phyloP scores from a whole-genome alignment of 2,888 invertebrate genomes.

The Xanthia togata region DNA sequence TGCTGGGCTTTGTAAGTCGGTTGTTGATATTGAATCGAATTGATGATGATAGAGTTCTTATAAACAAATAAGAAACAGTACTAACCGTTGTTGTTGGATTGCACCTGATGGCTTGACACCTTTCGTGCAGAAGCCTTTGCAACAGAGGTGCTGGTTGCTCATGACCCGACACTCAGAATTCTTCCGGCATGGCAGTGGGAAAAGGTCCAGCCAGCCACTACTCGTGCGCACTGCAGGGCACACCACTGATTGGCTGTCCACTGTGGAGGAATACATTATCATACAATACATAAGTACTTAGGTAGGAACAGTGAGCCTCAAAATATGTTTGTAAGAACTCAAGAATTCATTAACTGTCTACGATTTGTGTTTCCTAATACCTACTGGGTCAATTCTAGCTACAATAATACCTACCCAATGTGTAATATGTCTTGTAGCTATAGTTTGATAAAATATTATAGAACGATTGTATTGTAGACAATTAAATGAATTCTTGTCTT shows the following conservation, averaged over 20 bases:
- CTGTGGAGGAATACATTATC: conserved; percentile 63
- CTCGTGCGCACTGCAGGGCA: conserved; percentile 87
- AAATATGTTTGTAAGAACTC: background rate
- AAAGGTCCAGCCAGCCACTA: conserved; percentile 88
- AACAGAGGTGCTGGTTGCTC: conserved; percentile 90
- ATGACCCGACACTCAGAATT: conserved; percentile 89
- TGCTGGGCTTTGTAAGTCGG: background rate
- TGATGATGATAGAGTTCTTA: background rate
- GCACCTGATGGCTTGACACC: conserved; percentile 79
- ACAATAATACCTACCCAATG: background rate
- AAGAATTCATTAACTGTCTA: background rate
- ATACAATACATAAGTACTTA: conserved; percentile 13
- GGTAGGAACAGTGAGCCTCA: background rate
- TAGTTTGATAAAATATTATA: too few relatives aligned
- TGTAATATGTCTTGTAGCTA: too few relatives aligned
- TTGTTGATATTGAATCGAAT: background rate
- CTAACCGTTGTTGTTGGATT: conserved; percentile 76
- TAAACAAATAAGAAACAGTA: conserved; percentile 27
- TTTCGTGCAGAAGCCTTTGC: conserved; percentile 89
- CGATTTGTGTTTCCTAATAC: background rate
- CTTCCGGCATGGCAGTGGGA: conserved; percentile 90
- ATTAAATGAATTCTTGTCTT: too few relatives aligned
- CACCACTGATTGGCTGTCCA: conserved; percentile 78
- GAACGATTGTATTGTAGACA: too few relatives aligned
- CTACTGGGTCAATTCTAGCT: background rate